These are phyloP conservation scores for Phasianus colchicus DNA, from an alignment of 2,113 vertebrate genomes.

Conservation along the genomic window DNA sequence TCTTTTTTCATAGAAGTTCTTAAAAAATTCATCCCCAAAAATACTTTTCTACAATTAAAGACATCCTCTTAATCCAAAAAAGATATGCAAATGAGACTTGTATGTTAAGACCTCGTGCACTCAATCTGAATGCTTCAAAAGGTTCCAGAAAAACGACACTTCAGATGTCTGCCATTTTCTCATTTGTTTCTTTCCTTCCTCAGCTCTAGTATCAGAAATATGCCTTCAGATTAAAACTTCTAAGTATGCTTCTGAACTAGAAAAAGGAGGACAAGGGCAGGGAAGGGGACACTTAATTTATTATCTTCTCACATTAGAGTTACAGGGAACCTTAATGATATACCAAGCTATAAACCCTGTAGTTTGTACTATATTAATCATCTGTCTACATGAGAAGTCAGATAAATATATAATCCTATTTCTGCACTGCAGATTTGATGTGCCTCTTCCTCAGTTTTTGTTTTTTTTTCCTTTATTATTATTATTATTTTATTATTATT, in stretches of 20 bases:
- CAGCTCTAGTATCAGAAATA: conserved; percentile 15
- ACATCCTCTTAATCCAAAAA: not conserved
- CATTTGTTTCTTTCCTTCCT: not conserved
- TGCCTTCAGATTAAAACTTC: conserved; percentile 52
- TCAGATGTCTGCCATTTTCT: conserved; percentile 16
- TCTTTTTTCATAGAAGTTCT: not conserved
- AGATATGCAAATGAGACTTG: conserved; percentile 36
- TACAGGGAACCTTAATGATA: conserved; percentile 58
- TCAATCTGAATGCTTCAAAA: conserved; percentile 52
- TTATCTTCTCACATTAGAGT: conserved; percentile 58
- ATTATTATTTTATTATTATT: not conserved
- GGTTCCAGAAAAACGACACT: not conserved
- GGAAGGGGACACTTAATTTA: conserved; percentile 54
- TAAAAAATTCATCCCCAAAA: not conserved
- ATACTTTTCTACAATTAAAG: not conserved
- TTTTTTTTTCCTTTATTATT: not conserved
- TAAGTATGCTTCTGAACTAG: conserved; percentile 25
- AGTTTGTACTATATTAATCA: conserved; percentile 51
- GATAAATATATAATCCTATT: conserved; percentile 55
- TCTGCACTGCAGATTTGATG: conserved; percentile 46
- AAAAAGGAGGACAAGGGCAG: conserved; percentile 69
- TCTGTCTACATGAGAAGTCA: conserved; percentile 46
- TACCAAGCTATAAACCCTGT: conserved; percentile 38
- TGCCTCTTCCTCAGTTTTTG: not conserved
- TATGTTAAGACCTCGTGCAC: not conserved